Conservation (phyloP, 2,888 invertebrate genomes). For the Deilephila elpenor region DNA sequence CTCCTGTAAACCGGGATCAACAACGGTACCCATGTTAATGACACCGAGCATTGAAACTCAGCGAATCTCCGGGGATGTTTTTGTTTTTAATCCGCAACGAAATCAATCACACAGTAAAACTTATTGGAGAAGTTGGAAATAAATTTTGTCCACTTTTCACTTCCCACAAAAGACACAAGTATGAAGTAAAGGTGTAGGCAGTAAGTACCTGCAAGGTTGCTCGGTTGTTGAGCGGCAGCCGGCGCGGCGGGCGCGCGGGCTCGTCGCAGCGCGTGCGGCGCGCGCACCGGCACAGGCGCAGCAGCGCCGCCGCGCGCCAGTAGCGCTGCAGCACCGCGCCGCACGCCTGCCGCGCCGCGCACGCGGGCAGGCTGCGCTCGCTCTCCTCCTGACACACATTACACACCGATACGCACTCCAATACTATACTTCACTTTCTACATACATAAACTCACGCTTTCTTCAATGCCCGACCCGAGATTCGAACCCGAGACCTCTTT, state of each 20-base stretch:
- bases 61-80: too few relatives aligned
- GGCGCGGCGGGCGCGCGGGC: conserved; percentile 47
- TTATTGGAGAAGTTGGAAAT: too few relatives aligned
- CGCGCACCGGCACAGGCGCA: conserved; percentile 86
- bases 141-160: too few relatives aligned
- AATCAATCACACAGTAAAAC: too few relatives aligned
- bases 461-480: too few relatives aligned
- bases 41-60: too few relatives aligned
- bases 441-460: too few relatives aligned
- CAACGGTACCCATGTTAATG: too few relatives aligned
- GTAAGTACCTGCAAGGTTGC: conserved; percentile 84
- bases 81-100: too few relatives aligned
- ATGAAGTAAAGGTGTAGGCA: neutral
- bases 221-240: conserved; percentile 83
- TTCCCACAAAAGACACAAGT: neutral
- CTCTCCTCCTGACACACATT: conserved; percentile 83
- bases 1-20: too few relatives aligned
- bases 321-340: conserved; percentile 81
- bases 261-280: conserved; percentile 73
- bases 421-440: too few relatives aligned
- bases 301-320: conserved; percentile 84
- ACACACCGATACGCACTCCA: neutral
- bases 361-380: conserved; percentile 84
- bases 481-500: too few relatives aligned
- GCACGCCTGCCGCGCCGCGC: conserved; percentile 79